Percentiles rank a stretch among this genome's conserved stretches.
phyloP scores from a whole-genome alignment of 2,888 invertebrate genomes.

The Cephus nigrinus region DNA sequence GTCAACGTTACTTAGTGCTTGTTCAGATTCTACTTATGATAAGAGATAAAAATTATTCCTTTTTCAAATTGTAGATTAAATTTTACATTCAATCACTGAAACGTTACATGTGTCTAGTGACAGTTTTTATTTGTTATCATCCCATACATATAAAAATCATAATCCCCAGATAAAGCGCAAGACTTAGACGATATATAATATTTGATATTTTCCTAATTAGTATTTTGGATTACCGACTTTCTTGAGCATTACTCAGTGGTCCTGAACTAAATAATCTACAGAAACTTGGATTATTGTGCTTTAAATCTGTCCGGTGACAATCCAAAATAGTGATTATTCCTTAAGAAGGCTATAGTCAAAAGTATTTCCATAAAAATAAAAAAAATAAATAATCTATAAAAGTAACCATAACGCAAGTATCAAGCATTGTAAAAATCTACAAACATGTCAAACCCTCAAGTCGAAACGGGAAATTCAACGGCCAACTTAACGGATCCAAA shows the following conservation, averaged over 20 bases:
- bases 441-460: background rate
- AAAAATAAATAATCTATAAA: background rate
- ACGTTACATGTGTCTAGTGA: background rate
- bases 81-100: background rate
- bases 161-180: background rate
- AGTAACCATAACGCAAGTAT: background rate
- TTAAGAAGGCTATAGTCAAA: background rate
- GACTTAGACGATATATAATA: background rate
- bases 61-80: background rate
- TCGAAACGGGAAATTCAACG: background rate
- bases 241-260: background rate
- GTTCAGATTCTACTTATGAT: background rate
- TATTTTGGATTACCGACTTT: background rate
- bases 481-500: background rate
- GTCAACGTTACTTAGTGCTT: too few relatives aligned
- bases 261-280: background rate
- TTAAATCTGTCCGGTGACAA: background rate
- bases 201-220: background rate
- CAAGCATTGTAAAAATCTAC: background rate
- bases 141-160: background rate
- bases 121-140: background rate
- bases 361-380: background rate
- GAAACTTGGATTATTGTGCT: background rate
- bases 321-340: background rate
- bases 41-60: background rate